Conservation (phyloP, 2,113 vertebrate genomes). For the Epinephelus lanceolatus region DNA sequence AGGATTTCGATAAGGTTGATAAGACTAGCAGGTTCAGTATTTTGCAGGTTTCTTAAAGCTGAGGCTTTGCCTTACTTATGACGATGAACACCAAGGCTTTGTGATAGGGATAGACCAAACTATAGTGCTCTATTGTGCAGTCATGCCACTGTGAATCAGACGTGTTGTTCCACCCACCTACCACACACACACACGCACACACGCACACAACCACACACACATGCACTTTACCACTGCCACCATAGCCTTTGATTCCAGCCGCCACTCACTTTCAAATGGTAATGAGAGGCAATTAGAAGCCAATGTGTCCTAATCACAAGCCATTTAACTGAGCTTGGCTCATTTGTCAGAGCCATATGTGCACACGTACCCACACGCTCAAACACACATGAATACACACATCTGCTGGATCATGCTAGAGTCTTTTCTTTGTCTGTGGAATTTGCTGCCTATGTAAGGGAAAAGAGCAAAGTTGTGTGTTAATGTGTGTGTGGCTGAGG, state of each 20-base stretch:
- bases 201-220: neutral
- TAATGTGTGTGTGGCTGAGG: neutral
- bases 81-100: neutral
- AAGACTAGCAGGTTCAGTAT: neutral
- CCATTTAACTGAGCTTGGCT: slow-evolving; percentile 77
- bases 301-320: slow-evolving; percentile 82
- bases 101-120: slow-evolving; percentile 7
- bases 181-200: slow-evolving; percentile 14
- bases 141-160: slow-evolving; percentile 40
- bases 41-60: neutral
- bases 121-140: slow-evolving; percentile 34
- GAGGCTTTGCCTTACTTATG: neutral
- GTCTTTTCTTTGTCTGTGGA: slow-evolving; percentile 46
- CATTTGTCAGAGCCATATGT: slow-evolving; percentile 74
- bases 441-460: slow-evolving; percentile 23
- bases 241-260: slow-evolving; percentile 72
- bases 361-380: slow-evolving; percentile 43
- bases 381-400: slow-evolving; percentile 57
- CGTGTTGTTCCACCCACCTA: slow-evolving; percentile 33
- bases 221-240: slow-evolving; percentile 46
- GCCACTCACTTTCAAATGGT: slow-evolving; percentile 83
- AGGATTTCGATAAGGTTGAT: neutral
- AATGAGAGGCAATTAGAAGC: slow-evolving; percentile 84
- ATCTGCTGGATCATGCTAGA: slow-evolving; percentile 41
- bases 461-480: slow-evolving; percentile 20